Evolutionary conservation across 1,140 invertebrate species (phyloP), one percentile per base, ranked within the genome.

Genomic region (Ectropis grisescens): DNA sequence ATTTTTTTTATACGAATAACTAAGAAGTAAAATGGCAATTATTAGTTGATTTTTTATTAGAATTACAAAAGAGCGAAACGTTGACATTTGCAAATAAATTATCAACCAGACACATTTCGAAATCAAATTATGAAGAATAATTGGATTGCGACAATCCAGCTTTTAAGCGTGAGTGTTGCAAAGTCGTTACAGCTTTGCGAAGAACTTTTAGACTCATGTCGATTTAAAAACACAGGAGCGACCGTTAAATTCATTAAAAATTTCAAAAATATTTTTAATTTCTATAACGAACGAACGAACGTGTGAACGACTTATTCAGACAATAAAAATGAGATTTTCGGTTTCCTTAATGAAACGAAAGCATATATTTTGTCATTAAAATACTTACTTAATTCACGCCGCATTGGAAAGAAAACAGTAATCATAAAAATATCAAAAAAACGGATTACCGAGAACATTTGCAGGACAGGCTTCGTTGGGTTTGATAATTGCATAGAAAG

Each of bases 61-160:
- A 51, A 26, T 19, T 56, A 7, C 44, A 56, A 35, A 28, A 32
- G n/a, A 37, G 32, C 7, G 12, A 32, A 10, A 28, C 30, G 8
- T 19, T 56, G 2, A 29, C 42, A 26, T 37, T 52, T 11, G 39
- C 47, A 2, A 51, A 46, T 13, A 51, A 52, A 37, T 11, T 52
- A 5, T 29, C 48, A 7, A n/a, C 23, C 28, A 27, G 33, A 22
- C 47, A 56, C 14, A 2, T 56, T 45, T n/a, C 6, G 36, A 31
- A 56, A 56, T 35, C 9, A 42, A 12, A 40, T 48, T 11, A 56
- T 56, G 47, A 51, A 51, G 34, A 39, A 40, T 2, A 47, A 56
- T 27, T 29, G n/a, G n/a, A n/a, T n/a, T n/a, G n/a, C 51, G 13
- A 44, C 44, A 11, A 42, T 31, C 3, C 44, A 56, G 29, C 0